Percentiles rank a stretch among this genome's conserved stretches.
These are phyloP conservation scores for Chironomus tentans DNA, from an alignment of 2,888 invertebrate genomes.

Conservation along the genomic window DNA sequence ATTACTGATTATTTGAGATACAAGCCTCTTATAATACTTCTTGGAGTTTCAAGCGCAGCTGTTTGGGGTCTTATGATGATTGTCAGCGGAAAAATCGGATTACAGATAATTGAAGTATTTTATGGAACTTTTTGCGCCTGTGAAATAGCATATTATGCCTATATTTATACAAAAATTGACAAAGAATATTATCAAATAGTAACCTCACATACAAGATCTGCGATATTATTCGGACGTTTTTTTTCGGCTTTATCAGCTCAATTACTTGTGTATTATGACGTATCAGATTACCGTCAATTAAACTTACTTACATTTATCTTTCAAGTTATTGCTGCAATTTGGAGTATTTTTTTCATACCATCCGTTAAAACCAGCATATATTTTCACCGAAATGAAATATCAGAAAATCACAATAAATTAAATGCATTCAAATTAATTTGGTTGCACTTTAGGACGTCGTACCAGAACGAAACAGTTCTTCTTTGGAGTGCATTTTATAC, in stretches of 20 bases:
- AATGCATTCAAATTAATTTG: slow-evolving; percentile 43
- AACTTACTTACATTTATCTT: slow-evolving; percentile 59
- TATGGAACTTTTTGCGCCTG: slow-evolving; percentile 81
- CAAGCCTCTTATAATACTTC: slow-evolving; percentile 75
- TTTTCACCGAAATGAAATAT: slow-evolving; percentile 44
- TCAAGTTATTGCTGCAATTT: slow-evolving; percentile 47
- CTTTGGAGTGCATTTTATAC: slow-evolving; percentile 73
- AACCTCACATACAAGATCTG: slow-evolving; percentile 63
- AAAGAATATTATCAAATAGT: slow-evolving; percentile 60
- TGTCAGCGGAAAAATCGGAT: slow-evolving; percentile 58
- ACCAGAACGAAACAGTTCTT: slow-evolving; percentile 50
- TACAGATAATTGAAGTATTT: slow-evolving; percentile 60
- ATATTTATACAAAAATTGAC: slow-evolving; percentile 81
- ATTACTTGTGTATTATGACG: slow-evolving; percentile 46
- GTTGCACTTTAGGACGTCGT: slow-evolving; percentile 51
- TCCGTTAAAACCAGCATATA: slow-evolving; percentile 54
- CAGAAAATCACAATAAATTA: slow-evolving; percentile 3
- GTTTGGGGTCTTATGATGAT: slow-evolving; percentile 71
- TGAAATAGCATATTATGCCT: slow-evolving; percentile 88
- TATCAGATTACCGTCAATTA: slow-evolving; percentile 52
- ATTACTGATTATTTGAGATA: slow-evolving; percentile 75
- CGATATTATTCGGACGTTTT: slow-evolving; percentile 60
- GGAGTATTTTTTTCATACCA: slow-evolving; percentile 53
- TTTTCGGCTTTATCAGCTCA: slow-evolving; percentile 57
- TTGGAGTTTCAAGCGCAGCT: slow-evolving; percentile 62